Evolutionary conservation across 2,888 invertebrate species (phyloP).

Genomic region (Biston betularia): DNA sequence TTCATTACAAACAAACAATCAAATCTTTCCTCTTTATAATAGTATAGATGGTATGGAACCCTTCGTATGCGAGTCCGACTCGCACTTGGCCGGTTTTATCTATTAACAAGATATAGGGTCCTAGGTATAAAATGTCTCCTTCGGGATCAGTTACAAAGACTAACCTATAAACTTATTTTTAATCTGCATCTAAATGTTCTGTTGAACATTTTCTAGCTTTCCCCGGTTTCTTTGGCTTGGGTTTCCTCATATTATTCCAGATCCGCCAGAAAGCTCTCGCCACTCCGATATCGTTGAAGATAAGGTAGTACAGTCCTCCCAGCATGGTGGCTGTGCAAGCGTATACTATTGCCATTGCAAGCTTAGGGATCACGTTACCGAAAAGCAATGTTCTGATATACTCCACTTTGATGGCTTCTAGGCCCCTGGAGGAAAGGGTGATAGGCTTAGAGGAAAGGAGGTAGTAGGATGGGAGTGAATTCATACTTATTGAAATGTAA

Average conservation of each 20-base stretch:
- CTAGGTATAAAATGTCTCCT: too few species aligned
- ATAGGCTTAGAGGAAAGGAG: background rate
- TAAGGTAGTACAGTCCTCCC: conserved; percentile 92
- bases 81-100: too few species aligned
- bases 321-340: conserved; percentile 88
- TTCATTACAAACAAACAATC: too few species aligned
- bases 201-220: conserved; percentile 25
- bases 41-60: too few species aligned
- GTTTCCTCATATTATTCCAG: conserved; percentile 85
- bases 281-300: conserved; percentile 92
- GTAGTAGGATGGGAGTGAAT: background rate
- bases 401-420: conserved; percentile 92
- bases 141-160: background rate
- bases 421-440: conserved; percentile 87
- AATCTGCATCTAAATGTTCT: background rate
- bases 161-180: background rate
- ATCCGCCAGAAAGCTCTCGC: conserved; percentile 88
- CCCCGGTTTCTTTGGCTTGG: conserved; percentile 2
- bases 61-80: too few species aligned
- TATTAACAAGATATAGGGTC: too few species aligned
- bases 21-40: too few species aligned
- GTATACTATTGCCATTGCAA: conserved; percentile 88
- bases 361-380: conserved; percentile 89
- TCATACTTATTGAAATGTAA: background rate
- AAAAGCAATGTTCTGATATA: conserved; percentile 91